Evolutionary conservation across 2,888 invertebrate species (phyloP).

Genomic region (Spodoptera littoralis): DNA sequence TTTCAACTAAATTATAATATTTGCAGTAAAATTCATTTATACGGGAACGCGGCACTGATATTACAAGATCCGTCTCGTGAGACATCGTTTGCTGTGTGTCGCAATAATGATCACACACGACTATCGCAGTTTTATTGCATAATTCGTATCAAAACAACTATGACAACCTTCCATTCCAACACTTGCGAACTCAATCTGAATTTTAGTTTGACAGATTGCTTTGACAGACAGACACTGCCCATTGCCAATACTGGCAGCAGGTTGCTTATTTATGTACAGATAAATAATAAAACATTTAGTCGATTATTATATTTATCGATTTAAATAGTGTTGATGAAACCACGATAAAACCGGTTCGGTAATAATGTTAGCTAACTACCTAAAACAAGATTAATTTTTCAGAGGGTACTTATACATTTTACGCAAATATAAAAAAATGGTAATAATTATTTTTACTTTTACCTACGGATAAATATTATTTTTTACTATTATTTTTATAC

Average conservation of each 20-base stretch:
- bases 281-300: neutral
- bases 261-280: neutral
- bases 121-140: constrained; percentile 77
- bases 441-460: too few relatives aligned
- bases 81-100: constrained; percentile 76
- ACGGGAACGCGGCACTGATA: constrained; percentile 83
- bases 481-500: too few relatives aligned
- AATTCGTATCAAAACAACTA: constrained; percentile 77
- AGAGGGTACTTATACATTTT: too few relatives aligned
- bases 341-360: too few relatives aligned
- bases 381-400: too few relatives aligned
- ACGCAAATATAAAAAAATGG: too few relatives aligned
- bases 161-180: constrained; percentile 60
- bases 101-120: constrained; percentile 67
- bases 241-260: too few relatives aligned
- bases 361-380: too few relatives aligned
- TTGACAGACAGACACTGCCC: neutral
- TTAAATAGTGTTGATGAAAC: too few relatives aligned
- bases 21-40: constrained; percentile 81
- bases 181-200: too few relatives aligned
- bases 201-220: constrained; percentile 25
- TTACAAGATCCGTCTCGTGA: constrained; percentile 78
- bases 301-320: constrained; percentile 1
- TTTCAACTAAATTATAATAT: constrained; percentile 85
- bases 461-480: too few relatives aligned